phyloP scores from a whole-genome alignment of 2,888 invertebrate genomes.

The Adelphocoris suturalis region DNA sequence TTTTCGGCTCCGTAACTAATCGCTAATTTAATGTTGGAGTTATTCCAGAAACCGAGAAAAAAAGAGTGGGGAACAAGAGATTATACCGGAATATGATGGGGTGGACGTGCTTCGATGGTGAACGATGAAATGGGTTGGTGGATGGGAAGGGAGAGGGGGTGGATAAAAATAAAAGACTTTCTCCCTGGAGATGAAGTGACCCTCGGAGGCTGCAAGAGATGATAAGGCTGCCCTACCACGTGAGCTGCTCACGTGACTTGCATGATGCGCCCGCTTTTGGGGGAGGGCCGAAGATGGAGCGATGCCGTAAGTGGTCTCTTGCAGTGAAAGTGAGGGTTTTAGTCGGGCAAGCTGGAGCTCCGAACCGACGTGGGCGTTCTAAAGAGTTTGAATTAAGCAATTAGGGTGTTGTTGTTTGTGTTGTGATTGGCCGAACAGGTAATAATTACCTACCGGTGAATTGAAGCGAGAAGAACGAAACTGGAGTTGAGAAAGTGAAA shows the following conservation, averaged over 20 bases:
- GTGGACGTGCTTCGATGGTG: neutral
- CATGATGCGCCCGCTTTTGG: neutral
- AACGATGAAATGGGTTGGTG: neutral
- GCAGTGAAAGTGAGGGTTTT: neutral
- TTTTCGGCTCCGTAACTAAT: too few species aligned
- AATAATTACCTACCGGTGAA: too few species aligned
- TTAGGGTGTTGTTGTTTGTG: too few species aligned
- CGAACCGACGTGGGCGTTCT: too few species aligned
- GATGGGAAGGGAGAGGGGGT: neutral
- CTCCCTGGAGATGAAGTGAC: constrained; percentile 29
- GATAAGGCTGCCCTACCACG: constrained; percentile 13
- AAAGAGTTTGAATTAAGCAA: too few species aligned
- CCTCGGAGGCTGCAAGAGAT: constrained; percentile 6
- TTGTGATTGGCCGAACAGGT: too few species aligned
- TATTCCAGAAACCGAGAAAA: too few species aligned
- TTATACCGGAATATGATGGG: neutral
- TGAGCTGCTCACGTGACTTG: constrained; percentile 32
- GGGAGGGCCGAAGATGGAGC: constrained; percentile 6
- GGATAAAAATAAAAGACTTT: constrained; percentile 3
- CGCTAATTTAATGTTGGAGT: too few species aligned
- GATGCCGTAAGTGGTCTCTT: neutral
- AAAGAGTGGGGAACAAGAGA: neutral
- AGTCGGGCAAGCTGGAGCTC: neutral
- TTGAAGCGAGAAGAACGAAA: too few species aligned
- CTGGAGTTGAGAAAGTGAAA: too few species aligned